Percentiles rank a stretch among this genome's conserved stretches.
Evolutionary conservation across 2,888 invertebrate genomes (phyloP).

Genomic region (Idaea straminata): DNA sequence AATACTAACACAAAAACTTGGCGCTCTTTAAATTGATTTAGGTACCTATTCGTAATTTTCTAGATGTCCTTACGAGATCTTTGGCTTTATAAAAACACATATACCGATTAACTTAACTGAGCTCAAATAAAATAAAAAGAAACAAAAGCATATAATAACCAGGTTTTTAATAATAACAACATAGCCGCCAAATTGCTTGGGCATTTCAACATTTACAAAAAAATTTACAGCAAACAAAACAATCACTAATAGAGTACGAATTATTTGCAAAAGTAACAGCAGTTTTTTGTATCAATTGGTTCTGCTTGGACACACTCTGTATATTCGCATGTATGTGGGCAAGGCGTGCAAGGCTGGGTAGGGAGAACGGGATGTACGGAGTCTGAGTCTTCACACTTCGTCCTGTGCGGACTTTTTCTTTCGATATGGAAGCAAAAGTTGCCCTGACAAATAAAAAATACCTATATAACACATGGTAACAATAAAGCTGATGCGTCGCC

Average conservation of each 20-base stretch:
- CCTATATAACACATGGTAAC: conserved; percentile 29
- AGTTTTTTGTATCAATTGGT: conserved; percentile 25
- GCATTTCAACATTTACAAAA: conserved; percentile 23
- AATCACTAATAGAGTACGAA: conserved; percentile 15
- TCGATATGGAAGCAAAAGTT: conserved; percentile 63
- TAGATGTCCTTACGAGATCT: background rate
- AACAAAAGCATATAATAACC: conserved; percentile 13
- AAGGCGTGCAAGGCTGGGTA: conserved; percentile 21
- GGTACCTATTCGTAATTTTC: background rate
- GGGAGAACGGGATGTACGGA: no score
- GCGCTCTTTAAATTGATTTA: background rate
- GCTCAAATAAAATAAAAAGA: conserved; percentile 20
- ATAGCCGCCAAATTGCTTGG: conserved; percentile 52
- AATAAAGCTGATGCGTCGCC: no score
- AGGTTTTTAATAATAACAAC: conserved; percentile 44
- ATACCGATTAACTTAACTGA: background rate
- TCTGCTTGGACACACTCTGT: conserved; percentile 39
- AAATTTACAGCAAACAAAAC: conserved; percentile 24
- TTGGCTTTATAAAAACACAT: background rate
- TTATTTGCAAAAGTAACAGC: conserved; percentile 41
- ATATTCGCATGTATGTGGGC: conserved; percentile 38
- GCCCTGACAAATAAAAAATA: conserved; percentile 49
- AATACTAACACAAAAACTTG: conserved; percentile 19
- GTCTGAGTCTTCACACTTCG: background rate
- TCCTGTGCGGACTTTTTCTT: conserved; percentile 36